Conservation (phyloP, 2,888 invertebrate genomes). For the Euplagia quadripunctaria region DNA sequence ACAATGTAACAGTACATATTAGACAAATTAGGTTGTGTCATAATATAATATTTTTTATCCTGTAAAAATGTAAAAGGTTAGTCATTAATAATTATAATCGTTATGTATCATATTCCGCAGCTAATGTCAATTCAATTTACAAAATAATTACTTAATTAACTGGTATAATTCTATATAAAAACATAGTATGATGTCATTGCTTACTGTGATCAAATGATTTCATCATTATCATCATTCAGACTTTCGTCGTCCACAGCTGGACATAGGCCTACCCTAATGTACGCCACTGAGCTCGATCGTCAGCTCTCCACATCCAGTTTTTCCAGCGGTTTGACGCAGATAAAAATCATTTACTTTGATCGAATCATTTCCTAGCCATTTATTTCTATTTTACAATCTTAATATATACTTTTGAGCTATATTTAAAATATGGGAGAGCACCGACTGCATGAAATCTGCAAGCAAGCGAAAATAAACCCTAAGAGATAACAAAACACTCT, state of each 20-base stretch:
- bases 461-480: not conserved
- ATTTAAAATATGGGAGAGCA: too few relatives aligned
- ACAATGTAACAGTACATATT: not conserved
- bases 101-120: not conserved
- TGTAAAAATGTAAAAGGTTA: not conserved
- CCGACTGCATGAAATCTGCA: not conserved
- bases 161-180: not conserved
- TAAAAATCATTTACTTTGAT: too few relatives aligned
- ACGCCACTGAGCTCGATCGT: too few relatives aligned
- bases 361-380: too few relatives aligned
- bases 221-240: too few relatives aligned
- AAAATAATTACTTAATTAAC: not conserved
- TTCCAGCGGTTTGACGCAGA: too few relatives aligned
- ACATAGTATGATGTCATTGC: not conserved
- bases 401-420: too few relatives aligned
- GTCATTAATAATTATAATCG: conserved; percentile 3
- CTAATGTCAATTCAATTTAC: conserved; percentile 6
- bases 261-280: too few relatives aligned
- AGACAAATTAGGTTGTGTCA: not conserved
- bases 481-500: not conserved
- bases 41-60: conserved; percentile 9
- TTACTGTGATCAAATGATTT: not conserved
- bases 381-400: too few relatives aligned
- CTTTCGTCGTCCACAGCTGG: too few relatives aligned
- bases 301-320: too few relatives aligned